Evolutionary conservation across 1,140 invertebrate species (phyloP), one percentile per base, ranked within the genome.

Genomic region (Procambarus virginalis): DNA sequence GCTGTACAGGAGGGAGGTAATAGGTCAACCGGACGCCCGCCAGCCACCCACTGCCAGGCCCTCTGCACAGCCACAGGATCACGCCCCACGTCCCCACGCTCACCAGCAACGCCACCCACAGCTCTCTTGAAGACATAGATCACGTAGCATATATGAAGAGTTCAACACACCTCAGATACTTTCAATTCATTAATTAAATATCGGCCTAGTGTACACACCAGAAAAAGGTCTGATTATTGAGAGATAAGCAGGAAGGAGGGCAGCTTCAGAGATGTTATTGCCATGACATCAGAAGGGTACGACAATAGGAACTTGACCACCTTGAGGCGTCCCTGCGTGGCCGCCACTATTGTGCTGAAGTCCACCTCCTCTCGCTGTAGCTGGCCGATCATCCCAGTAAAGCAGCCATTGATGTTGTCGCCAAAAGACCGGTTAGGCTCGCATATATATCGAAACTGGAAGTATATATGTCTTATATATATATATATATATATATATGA

Each of bases 321-420:
- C 83, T 75, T 84, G 60, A 84, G 68, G 8, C 83, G 64, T 20
- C 83, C 68, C 6, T 68, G 68, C 51, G 83, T 84, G 14, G 83
- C 68, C 2, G 70, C 83, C 48, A 84, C 70, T 10, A 84, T 84
- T 49, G 83, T 84, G 70, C 83, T 75, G 58, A 84, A 55, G n/a
- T 84, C 83, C n/a, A 20, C 48, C 46, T 75, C 83, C 20, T 84
- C 83, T 2, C 83, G 45, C 48, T 84, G 64, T 14, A 84, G 64
- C 20, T 75, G 70, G 6, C 83, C 83, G 17, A 84, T 84, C 83
- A 84, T 84, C 46, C 83, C 83, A 2, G 68, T 84, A n/a, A 84
- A 84, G 10, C 46, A 22, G n/a, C 48, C 48, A 2, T 70, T 55
- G 22, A 4, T 84, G 9, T 76, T 70, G 20, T 75, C 70, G 17